Base-by-base conservation (phyloP, 1,140 invertebrate genomes). In the Brachionus koreanus region DNA sequence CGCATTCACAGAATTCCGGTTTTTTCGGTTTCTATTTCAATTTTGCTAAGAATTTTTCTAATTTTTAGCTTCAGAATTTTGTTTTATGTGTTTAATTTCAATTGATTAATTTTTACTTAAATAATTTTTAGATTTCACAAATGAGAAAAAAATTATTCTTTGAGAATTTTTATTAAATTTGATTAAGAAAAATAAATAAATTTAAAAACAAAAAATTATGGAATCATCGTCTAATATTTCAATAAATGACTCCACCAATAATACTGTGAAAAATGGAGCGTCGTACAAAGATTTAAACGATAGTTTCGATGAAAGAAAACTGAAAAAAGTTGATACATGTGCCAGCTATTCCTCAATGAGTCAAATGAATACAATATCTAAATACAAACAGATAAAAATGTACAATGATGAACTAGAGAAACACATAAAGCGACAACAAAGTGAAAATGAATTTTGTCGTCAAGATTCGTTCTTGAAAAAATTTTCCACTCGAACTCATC, bases 401-500 rank as follows among this genome's bases (percentile, higher is more conserved):
- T 46, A 74, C 25, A 74, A 74, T 46, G 69, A 74, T 4, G 69
- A 74, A 25, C 25, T 74, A 23, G 69, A 74, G 4, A 74, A 46
- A 23, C 69, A 74, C 19, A 74, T 74, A 23, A 74, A 46, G 9
- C 16, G 69, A 0, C 69, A 74, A 46, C 69, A 74, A 29, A 79
- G 76, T 29, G 76, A 79, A 13, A 57, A 65, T 39, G 61, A 79
- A 42, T 79, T 79, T 79, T 57, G 13, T 49, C 91, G 95, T 67
- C 95, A 97, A 89, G 95, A 97, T 86, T 97, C 95, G 0, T 98
- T 97, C 86, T 89, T 98, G 83, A 94, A 95, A 87, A 90, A 94
- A 83, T 98, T 98, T 89, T 96, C 94, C 9, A 96, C 95, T 0
- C 89, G 95, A 76, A 94, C 96, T 87, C 85, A 84, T 7, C 33